Conservation (phyloP, 2,888 invertebrate genomes). For the Hybos culiciformis region DNA sequence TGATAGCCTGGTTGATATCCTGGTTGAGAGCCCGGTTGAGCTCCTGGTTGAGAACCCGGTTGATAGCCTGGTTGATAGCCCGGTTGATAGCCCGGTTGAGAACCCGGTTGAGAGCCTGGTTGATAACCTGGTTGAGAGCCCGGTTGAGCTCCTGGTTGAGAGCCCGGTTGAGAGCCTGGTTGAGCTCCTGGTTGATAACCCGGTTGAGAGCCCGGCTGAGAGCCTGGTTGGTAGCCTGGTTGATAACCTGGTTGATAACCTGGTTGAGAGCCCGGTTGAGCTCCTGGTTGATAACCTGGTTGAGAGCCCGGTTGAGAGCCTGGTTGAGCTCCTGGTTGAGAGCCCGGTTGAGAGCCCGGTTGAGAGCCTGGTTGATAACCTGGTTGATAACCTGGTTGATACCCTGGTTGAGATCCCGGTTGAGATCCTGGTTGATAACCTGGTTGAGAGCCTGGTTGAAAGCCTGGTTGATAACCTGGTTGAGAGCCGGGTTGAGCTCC, state of each 20-base stretch:
- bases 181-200: background rate
- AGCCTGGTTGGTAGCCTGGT: background rate
- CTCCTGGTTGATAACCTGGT: slow-evolving; percentile 1
- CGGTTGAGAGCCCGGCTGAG: background rate
- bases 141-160: background rate
- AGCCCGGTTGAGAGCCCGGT: background rate
- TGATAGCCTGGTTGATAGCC: background rate
- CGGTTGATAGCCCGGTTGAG: background rate
- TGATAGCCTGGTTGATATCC: background rate
- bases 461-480: background rate
- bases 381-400: background rate
- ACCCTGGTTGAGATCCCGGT: background rate
- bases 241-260: background rate
- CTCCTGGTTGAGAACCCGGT: slow-evolving; percentile 1
- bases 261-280: background rate
- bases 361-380: background rate
- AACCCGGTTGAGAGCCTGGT: background rate
- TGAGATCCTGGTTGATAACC: background rate
- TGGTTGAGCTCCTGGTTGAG: background rate
- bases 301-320: slow-evolving; percentile 1
- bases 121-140: background rate
- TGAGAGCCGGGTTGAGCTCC: background rate
- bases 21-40: background rate
- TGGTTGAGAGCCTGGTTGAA: background rate
- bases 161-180: background rate